These are phyloP conservation scores for Hypotaenidia philippensis DNA, from an alignment of 2,797 vertebrate species.

Conservation along the genomic window DNA sequence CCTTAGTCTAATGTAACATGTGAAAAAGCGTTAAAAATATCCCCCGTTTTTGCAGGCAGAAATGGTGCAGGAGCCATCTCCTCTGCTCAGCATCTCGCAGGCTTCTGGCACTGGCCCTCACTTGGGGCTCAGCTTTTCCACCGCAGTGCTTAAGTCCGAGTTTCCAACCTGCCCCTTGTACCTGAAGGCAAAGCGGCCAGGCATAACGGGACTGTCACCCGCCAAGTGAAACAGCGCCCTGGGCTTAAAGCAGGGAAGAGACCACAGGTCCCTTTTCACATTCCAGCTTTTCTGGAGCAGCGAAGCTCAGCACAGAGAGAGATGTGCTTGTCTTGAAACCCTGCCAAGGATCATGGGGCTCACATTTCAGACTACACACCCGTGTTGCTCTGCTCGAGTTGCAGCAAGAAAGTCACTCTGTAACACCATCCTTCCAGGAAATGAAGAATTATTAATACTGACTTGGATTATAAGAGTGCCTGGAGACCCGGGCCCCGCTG, in stretches of 20 bases:
- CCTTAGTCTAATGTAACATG: neutral
- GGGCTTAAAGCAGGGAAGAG: neutral
- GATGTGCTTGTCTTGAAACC: neutral
- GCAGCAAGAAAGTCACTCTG: neutral
- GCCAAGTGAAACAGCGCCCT: neutral
- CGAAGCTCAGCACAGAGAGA: neutral
- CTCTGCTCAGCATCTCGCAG: neutral
- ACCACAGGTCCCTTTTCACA: neutral
- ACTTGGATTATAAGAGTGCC: neutral
- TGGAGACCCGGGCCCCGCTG: neutral
- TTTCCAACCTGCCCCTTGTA: neutral
- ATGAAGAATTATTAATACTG: neutral
- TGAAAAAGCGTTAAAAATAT: neutral
- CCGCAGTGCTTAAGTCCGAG: fast-evolving
- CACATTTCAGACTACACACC: neutral
- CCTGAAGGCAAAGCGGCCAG: neutral
- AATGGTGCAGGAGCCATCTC: neutral
- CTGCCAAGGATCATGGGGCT: neutral
- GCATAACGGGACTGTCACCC: neutral
- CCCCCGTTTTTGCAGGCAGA: too few relatives aligned
- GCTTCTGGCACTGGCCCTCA: too few relatives aligned
- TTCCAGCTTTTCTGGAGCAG: neutral
- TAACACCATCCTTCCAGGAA: neutral
- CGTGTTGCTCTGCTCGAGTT: neutral
- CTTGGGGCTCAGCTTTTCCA: neutral